These are phyloP conservation scores for Tortrix viridana DNA, from an alignment of 2,888 invertebrate species.

Conservation along the genomic window DNA sequence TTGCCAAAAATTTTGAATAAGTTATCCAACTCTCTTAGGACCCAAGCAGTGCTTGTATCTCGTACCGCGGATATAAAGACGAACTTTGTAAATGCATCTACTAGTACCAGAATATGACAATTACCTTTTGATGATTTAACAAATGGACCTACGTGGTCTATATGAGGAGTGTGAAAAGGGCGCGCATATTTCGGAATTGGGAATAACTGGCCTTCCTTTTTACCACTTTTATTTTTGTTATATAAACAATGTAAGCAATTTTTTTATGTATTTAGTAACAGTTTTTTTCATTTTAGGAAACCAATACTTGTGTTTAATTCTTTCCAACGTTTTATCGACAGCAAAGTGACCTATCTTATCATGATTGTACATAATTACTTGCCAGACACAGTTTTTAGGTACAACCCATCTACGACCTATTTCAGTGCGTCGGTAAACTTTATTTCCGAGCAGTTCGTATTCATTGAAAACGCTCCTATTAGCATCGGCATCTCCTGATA, in stretches of 20 bases:
- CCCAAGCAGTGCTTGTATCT: constrained; percentile 39
- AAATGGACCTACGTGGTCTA: constrained; percentile 27
- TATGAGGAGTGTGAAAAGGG: constrained; percentile 42
- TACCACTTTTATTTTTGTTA: constrained; percentile 41
- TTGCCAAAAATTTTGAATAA: constrained; percentile 45
- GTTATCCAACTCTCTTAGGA: constrained; percentile 42
- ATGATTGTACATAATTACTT: constrained; percentile 18
- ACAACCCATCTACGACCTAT: constrained; percentile 29
- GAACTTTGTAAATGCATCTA: constrained; percentile 53
- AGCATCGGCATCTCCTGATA: constrained; percentile 24
- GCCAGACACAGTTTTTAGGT: constrained; percentile 25
- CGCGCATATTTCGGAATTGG: constrained; percentile 26
- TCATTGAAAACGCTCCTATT: constrained; percentile 18
- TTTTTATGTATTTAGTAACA: constrained; percentile 15
- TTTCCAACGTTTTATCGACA: constrained; percentile 25
- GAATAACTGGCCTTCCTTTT: constrained; percentile 5
- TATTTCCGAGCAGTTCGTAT: constrained; percentile 25
- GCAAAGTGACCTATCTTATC: constrained; percentile 32
- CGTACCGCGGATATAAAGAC: constrained; percentile 46
- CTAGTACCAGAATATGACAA: constrained; percentile 44
- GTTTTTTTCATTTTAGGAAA: constrained; percentile 20
- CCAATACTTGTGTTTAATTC: constrained; percentile 18
- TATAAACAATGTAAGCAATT: constrained; percentile 42
- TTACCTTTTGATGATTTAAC: constrained; percentile 33
- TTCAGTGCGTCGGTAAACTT: constrained; percentile 23